Percentiles rank a stretch among this genome's conserved stretches.
phyloP scores from a whole-genome alignment of 2,797 vertebrate genomes.

The Phoeniculus purpureus region DNA sequence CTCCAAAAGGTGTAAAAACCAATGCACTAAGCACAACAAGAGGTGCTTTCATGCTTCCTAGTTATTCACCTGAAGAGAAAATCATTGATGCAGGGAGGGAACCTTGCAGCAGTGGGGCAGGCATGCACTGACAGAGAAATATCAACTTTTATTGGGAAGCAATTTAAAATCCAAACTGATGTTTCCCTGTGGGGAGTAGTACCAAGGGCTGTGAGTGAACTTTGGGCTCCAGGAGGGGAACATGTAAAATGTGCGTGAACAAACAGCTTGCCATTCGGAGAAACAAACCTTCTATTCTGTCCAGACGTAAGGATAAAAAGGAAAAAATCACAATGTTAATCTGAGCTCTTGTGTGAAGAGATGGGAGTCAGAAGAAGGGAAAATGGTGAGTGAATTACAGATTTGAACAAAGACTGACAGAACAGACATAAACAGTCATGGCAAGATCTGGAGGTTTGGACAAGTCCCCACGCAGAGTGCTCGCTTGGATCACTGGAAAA shows the following conservation, averaged over 20 bases:
- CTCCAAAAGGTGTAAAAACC: neutral
- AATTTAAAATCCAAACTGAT: neutral
- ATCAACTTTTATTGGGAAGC: neutral
- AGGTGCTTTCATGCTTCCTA: neutral
- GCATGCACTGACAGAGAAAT: neutral
- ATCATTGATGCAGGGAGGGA: neutral
- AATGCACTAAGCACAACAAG: neutral
- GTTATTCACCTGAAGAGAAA: neutral
- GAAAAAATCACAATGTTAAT: neutral
- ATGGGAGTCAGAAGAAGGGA: neutral
- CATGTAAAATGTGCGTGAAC: accelerated
- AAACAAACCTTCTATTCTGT: neutral
- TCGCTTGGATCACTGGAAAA: neutral
- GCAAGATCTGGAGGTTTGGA: neutral
- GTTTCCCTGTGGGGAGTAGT: neutral
- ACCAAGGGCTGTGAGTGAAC: neutral
- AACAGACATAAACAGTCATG: neutral
- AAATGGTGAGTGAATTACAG: accelerated
- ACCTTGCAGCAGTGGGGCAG: accelerated
- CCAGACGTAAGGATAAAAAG: neutral
- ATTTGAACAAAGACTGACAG: neutral
- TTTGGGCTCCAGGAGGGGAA: neutral
- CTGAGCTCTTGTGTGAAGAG: neutral
- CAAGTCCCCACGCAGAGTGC: neutral
- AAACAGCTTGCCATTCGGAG: neutral